These are phyloP conservation scores for Uromys caudimaculatus DNA, from an alignment of 2,797 vertebrate species.

Conservation along the genomic window DNA sequence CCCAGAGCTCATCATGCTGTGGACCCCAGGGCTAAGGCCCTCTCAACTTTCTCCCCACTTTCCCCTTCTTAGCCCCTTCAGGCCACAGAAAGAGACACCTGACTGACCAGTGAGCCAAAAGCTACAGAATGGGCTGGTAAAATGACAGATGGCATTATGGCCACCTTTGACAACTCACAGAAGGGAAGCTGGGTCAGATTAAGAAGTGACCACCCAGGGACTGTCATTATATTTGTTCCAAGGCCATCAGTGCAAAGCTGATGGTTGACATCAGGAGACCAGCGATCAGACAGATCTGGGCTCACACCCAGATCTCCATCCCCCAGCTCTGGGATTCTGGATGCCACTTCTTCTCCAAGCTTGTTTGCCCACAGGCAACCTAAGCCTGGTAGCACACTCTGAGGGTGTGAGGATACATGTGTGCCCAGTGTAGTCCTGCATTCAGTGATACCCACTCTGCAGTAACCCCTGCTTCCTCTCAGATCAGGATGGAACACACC, in stretches of 20 bases:
- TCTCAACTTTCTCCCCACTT: not conserved
- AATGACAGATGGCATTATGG: not conserved
- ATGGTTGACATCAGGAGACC: not conserved
- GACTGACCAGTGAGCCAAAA: not conserved
- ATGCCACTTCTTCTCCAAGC: not conserved
- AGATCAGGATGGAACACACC: not conserved
- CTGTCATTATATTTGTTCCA: not conserved
- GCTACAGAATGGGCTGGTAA: not conserved
- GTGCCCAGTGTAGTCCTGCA: not conserved
- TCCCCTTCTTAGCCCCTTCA: not conserved
- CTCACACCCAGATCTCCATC: not conserved
- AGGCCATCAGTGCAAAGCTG: not conserved
- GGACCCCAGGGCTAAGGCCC: too few relatives aligned
- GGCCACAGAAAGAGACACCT: not conserved
- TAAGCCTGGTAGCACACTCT: not conserved
- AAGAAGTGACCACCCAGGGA: not conserved
- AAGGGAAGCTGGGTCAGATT: not conserved
- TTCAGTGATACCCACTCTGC: rapidly evolving
- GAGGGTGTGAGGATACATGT: not conserved
- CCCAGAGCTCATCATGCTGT: not conserved
- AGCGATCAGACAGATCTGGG: not conserved
- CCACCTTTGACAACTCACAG: not conserved
- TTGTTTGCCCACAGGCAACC: not conserved
- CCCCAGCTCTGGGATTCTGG: not conserved
- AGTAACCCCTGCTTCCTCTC: not conserved